Conservation (phyloP, 1,140 invertebrate genomes). For the Brachionus koreanus region DNA sequence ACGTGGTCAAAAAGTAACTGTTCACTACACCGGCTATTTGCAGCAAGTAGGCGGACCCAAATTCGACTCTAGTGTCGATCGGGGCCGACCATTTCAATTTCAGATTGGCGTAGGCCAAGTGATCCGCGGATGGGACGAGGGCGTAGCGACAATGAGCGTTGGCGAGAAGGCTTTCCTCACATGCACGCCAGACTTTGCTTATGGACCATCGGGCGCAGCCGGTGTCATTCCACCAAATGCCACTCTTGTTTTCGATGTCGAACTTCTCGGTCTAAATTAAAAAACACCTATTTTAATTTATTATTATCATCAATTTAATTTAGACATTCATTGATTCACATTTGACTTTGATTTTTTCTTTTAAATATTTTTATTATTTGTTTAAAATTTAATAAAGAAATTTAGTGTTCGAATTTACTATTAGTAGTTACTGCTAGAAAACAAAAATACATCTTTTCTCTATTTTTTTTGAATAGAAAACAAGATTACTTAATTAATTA, state of each 20-base stretch:
- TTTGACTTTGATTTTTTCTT: too few species aligned
- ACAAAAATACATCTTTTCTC: too few species aligned
- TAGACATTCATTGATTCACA: too few species aligned
- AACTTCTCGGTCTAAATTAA: constrained; percentile 72
- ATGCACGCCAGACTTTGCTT: constrained; percentile 76
- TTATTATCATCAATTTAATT: too few species aligned
- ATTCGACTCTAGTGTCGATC: constrained; percentile 74
- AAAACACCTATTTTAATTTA: too few species aligned
- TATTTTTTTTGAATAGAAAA: too few species aligned
- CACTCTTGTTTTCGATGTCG: constrained; percentile 75
- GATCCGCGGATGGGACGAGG: constrained; percentile 71
- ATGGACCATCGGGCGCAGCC: constrained; percentile 45
- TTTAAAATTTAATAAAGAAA: too few species aligned
- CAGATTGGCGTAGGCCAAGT: constrained; percentile 75
- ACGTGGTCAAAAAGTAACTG: constrained; percentile 28
- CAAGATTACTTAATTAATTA: too few species aligned
- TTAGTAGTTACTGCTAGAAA: too few species aligned
- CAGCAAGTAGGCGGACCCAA: constrained; percentile 69
- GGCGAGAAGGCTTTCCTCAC: constrained; percentile 77
- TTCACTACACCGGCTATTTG: constrained; percentile 39
- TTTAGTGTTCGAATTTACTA: too few species aligned
- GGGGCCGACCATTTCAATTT: constrained; percentile 72
- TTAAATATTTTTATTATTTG: too few species aligned
- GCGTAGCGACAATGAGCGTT: constrained; percentile 74
- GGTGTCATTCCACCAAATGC: constrained; percentile 59